A percentile compares a stretch with the other conserved stretches of the same genome.
Evolutionary conservation across 2,888 invertebrate genomes (phyloP).

Genomic region (Rhimphoctona megacephalus): DNA sequence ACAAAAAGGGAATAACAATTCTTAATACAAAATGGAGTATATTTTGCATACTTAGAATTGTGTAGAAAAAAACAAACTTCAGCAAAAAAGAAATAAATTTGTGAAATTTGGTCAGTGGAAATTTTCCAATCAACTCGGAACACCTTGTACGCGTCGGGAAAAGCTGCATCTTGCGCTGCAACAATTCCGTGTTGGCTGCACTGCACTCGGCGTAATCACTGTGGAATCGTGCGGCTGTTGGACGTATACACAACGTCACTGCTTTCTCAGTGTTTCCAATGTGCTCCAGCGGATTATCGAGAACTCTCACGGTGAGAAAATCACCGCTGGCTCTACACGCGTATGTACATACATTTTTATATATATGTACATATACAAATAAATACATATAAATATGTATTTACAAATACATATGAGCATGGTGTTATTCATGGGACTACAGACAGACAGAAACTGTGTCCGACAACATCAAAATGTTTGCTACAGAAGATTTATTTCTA

Average conservation of each 20-base stretch:
- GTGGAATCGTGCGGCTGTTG: constrained; percentile 67
- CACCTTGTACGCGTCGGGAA: neutral
- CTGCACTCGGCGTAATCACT: constrained; percentile 68
- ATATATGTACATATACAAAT: neutral
- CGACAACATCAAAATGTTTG: neutral
- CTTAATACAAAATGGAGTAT: neutral
- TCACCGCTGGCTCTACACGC: constrained; percentile 54
- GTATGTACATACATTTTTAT: constrained; percentile 4
- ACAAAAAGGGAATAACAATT: neutral
- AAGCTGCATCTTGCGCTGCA: constrained; percentile 44
- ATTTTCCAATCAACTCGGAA: neutral
- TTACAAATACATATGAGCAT: neutral
- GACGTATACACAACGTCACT: constrained; percentile 38
- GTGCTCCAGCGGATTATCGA: constrained; percentile 67
- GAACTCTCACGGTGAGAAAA: constrained; percentile 73
- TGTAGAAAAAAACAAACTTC: neutral
- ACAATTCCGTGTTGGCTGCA: constrained; percentile 42
- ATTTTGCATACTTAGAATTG: too few species aligned
- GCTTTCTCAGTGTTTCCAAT: constrained; percentile 53
- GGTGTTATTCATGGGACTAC: neutral
- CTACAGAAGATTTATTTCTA: neutral
- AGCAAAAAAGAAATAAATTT: neutral
- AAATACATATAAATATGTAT: neutral
- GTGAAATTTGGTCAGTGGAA: neutral
- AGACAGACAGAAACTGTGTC: neutral